Percentiles rank a stretch among this genome's conserved stretches.
Conservation (phyloP, 2,113 vertebrate species). For the Tetraodon nigroviridis region DNA sequence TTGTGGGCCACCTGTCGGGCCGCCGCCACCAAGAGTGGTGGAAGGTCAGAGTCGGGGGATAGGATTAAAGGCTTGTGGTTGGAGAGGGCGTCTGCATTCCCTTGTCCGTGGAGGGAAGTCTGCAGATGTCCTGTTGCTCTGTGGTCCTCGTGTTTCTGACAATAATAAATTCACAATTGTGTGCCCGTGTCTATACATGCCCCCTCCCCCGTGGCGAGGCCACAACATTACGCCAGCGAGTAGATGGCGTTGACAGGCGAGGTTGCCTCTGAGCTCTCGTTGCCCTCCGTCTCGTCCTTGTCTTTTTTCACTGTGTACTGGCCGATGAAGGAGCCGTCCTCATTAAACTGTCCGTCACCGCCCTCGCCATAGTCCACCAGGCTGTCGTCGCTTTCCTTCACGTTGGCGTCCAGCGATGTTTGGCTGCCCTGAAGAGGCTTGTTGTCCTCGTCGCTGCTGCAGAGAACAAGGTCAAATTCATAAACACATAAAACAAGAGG, state of each 20-base stretch:
- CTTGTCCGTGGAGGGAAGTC: constrained; percentile 29
- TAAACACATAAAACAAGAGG: not conserved
- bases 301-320: constrained; percentile 99
- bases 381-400: constrained; percentile 98
- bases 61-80: constrained; percentile 49
- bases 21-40: constrained; percentile 16
- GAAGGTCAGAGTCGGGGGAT: constrained; percentile 29
- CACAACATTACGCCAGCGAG: constrained; percentile 81
- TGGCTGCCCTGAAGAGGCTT: constrained; percentile 97
- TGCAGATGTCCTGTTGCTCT: constrained; percentile 24
- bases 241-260: constrained; percentile 97
- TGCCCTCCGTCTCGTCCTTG: constrained; percentile 97
- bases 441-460: constrained; percentile 95
- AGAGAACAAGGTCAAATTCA: not conserved
- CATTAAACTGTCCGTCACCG: constrained; percentile 94
- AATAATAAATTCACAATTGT: constrained; percentile 39
- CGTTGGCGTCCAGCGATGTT: constrained; percentile 91
- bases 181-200: constrained; percentile 26
- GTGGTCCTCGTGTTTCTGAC: constrained; percentile 41
- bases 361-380: constrained; percentile 97
- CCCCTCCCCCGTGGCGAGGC: not conserved
- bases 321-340: constrained; percentile 97
- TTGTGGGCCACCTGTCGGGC: constrained; percentile 1
- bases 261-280: constrained; percentile 96
- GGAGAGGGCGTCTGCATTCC: constrained; percentile 1